phyloP scores from a whole-genome alignment of 2,888 invertebrate genomes.

The Drosophila affinis region DNA sequence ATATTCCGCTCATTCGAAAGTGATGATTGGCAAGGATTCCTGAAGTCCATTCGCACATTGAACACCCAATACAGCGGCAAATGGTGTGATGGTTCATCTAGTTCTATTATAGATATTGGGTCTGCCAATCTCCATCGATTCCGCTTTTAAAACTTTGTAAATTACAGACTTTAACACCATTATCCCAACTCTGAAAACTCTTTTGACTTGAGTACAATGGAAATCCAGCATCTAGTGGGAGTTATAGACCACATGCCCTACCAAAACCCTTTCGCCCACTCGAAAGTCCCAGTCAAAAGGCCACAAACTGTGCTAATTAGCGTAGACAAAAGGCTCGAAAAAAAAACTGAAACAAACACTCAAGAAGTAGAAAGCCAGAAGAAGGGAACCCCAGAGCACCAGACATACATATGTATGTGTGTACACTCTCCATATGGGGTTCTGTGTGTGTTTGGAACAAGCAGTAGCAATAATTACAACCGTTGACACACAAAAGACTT shows the following conservation, averaged over 20 bases:
- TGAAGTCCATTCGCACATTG: too few species aligned
- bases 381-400: constrained; percentile 21
- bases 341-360: constrained; percentile 42
- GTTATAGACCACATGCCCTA: neutral
- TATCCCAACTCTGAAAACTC: neutral
- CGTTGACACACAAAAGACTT: constrained; percentile 69
- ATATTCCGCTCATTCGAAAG: too few species aligned
- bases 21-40: too few species aligned
- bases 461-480: constrained; percentile 70
- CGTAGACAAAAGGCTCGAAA: constrained; percentile 58
- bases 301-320: constrained; percentile 74
- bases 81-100: too few species aligned
- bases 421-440: too few species aligned
- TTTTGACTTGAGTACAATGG: neutral
- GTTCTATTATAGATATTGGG: too few species aligned
- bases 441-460: constrained; percentile 1
- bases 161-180: neutral
- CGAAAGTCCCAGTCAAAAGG: constrained; percentile 41
- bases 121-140: too few species aligned
- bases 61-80: too few species aligned
- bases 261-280: constrained; percentile 8
- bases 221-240: neutral
- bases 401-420: constrained; percentile 21
- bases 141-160: neutral
- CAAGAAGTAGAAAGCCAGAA: constrained; percentile 30